Percentiles rank a stretch among this genome's conserved stretches.
Evolutionary conservation across 2,113 vertebrate genomes (phyloP).

Genomic region (Murina feae): DNA sequence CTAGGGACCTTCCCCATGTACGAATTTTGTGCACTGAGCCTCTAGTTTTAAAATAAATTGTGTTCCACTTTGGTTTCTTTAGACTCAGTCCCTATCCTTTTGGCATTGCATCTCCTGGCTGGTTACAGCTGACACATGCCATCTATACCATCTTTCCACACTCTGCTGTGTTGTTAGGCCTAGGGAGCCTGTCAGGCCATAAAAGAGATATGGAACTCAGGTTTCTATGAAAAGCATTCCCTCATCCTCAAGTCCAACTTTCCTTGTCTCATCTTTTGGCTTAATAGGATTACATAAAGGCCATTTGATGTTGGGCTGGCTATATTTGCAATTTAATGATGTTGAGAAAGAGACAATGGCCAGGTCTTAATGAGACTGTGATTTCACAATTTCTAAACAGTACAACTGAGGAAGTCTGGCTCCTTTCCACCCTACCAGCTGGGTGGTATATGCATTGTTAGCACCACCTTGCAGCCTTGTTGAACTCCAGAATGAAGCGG

Average conservation of each 20-base stretch:
- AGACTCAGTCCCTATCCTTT: background rate
- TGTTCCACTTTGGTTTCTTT: background rate
- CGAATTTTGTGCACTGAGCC: too few relatives aligned
- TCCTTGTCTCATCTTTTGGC: constrained; percentile 15
- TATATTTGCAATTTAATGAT: constrained; percentile 11
- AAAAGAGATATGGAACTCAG: background rate
- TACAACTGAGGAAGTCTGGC: background rate
- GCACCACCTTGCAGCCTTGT: background rate
- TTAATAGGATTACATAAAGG: constrained; percentile 6
- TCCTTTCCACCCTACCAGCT: background rate
- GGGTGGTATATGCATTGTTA: background rate
- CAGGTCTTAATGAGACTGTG: constrained; percentile 11
- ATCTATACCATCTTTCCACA: background rate
- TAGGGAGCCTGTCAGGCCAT: background rate
- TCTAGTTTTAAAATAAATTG: background rate
- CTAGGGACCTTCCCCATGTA: too few relatives aligned
- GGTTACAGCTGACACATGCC: background rate
- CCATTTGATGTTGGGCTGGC: constrained; percentile 5
- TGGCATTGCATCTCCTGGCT: background rate
- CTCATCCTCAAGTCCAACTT: background rate
- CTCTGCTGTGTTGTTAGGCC: background rate
- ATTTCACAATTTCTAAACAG: background rate
- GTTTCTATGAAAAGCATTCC: constrained; percentile 16
- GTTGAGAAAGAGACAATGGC: constrained; percentile 16
- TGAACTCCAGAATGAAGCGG: background rate